Conservation (phyloP, 2,888 invertebrate species). For the Mythimna vitellina region DNA sequence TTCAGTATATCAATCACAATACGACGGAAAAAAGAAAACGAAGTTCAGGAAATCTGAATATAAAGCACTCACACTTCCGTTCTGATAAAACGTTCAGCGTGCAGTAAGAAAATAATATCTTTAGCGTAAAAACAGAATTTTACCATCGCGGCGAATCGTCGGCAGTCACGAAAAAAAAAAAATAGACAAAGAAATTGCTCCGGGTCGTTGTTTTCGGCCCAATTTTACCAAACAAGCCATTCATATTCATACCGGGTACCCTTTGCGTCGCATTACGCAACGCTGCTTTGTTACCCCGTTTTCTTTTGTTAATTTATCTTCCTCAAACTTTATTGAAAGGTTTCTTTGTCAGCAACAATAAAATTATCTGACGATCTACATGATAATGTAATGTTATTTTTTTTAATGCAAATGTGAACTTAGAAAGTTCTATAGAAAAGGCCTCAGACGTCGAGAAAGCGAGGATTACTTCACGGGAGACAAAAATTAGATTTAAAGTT, state of each 20-base stretch:
- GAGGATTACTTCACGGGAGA: slow-evolving; percentile 97
- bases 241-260: slow-evolving; percentile 88
- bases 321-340: slow-evolving; percentile 60
- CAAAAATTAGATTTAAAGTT: slow-evolving; percentile 96
- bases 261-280: slow-evolving; percentile 85
- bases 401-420: slow-evolving; percentile 53
- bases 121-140: slow-evolving; percentile 59
- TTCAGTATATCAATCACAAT: slow-evolving; percentile 21
- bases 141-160: slow-evolving; percentile 55
- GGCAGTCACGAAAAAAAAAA: slow-evolving; percentile 64
- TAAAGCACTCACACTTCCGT: slow-evolving; percentile 57
- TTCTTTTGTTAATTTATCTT: slow-evolving; percentile 82
- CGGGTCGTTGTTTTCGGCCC: slow-evolving; percentile 74
- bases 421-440: slow-evolving; percentile 52
- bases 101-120: slow-evolving; percentile 51
- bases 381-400: slow-evolving; percentile 41
- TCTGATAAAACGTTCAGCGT: slow-evolving; percentile 48
- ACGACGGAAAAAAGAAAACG: slow-evolving; percentile 30
- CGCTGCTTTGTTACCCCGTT: slow-evolving; percentile 77
- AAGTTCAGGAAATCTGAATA: slow-evolving; percentile 53
- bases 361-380: slow-evolving; percentile 60
- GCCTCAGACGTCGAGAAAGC: slow-evolving; percentile 94
- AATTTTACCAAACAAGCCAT: slow-evolving; percentile 85
- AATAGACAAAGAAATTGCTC: slow-evolving; percentile 67
- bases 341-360: slow-evolving; percentile 60